A percentile compares a stretch with the other conserved stretches of the same genome.
Evolutionary conservation across 2,113 vertebrate species (phyloP).

Genomic region (Lampris megalopsis): DNA sequence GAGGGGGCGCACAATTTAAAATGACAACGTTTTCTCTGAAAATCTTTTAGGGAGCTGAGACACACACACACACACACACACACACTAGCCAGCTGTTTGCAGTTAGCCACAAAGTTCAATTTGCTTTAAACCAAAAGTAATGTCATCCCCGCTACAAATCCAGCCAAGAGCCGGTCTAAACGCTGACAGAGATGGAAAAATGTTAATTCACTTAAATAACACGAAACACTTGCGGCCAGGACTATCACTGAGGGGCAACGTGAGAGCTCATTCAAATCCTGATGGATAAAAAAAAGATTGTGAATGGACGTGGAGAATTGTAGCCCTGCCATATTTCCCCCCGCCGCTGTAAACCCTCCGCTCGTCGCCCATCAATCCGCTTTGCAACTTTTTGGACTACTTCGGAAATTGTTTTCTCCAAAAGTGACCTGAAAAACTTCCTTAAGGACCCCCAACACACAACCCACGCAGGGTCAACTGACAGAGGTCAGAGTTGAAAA

Average conservation of each 20-base stretch:
- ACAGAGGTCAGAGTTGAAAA: slow-evolving; percentile 65
- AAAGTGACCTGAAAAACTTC: slow-evolving; percentile 19
- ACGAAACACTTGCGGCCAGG: slow-evolving; percentile 29
- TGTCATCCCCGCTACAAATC: slow-evolving; percentile 15
- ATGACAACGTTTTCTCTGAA: not conserved
- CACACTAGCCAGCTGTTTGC: slow-evolving; percentile 45
- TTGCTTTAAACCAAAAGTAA: slow-evolving; percentile 18
- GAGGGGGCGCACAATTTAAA: not conserved
- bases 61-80: not conserved
- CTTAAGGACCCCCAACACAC: slow-evolving; percentile 23
- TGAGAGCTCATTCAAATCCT: slow-evolving; percentile 8
- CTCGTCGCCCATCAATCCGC: not conserved
- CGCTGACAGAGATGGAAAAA: slow-evolving; percentile 54
- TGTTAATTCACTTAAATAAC: slow-evolving; percentile 40
- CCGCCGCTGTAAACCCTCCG: not conserved
- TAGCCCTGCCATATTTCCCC: slow-evolving; percentile 3
- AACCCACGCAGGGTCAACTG: slow-evolving; percentile 32
- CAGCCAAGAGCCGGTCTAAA: slow-evolving; percentile 29
- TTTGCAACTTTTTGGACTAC: not conserved
- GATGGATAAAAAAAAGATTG: slow-evolving; percentile 12
- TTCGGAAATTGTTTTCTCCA: not conserved
- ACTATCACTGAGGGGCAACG: slow-evolving; percentile 29
- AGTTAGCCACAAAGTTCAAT: slow-evolving; percentile 40
- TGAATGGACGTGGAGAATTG: not conserved
- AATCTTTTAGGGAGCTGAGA: not conserved